Base-by-base conservation (phyloP, 2,797 vertebrate species). In the Chloroceryle inda region DNA sequence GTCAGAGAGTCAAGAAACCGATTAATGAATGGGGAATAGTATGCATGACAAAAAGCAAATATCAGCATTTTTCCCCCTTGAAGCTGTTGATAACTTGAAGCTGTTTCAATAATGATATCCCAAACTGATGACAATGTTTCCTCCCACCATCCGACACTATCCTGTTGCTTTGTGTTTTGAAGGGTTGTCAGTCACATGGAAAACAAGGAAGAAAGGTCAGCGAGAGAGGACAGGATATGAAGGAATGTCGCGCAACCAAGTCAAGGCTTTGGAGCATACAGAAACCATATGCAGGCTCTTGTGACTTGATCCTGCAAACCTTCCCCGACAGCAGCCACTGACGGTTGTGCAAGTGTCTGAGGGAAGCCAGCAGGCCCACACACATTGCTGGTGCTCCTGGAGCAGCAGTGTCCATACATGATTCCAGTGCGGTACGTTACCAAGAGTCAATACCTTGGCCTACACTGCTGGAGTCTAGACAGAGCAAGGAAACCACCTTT, bases 91-190 rank as follows among this genome's bases (percentile, higher is more conserved):
- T 95, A 77, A 93, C 66, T 97, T 92, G 96, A 97, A 97, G 93
- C 98, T 98, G 97, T 98, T 98, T 98, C 97, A 98, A 97, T 97
- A 97, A 85, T 96, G 97, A 98, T 98, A 98, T 95, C 90, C 94
- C 75, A 89, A 71, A 86, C 74, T 53, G 85, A 96, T 96, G 97
- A 95, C 96, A 93, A 79, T 79, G 86, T 85, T 97, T 96, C 96
- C 96, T 88, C 89, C 93, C 69, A 85, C 89, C 89, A 89, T 95
- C 83, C 4, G 9, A 68, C 92, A 84, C 49, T 63, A 95, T 95
- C 89, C 73, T 94, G 85, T 95, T 97, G 91, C 94, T 97, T 96
- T 94, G 85, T 81, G 55, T 96, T 95, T 97, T 81, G 66, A 92
- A 92, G 66, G 53, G 27, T 42, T 82, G 94, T 94, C 95, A 95